phyloP scores from a whole-genome alignment of 2,113 vertebrate genomes.

The Vulpes lagopus region DNA sequence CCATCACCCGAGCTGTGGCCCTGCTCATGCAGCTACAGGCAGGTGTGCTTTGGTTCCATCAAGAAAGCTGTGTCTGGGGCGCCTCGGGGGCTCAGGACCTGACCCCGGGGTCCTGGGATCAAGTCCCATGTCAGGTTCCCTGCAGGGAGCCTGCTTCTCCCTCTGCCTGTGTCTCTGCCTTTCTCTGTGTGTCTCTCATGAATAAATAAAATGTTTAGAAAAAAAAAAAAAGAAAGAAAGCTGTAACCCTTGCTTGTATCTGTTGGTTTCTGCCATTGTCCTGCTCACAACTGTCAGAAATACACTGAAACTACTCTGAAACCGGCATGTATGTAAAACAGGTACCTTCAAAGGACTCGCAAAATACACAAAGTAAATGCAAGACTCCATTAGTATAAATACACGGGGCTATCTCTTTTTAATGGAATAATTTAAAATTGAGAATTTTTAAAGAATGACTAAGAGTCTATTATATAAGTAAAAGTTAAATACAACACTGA shows the following conservation, averaged over 20 bases:
- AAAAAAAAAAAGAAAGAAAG: not conserved
- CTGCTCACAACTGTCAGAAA: not conserved
- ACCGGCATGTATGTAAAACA: not conserved
- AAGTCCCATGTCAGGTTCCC: no score
- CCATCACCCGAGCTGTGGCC: no score
- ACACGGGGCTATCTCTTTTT: not conserved
- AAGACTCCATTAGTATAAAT: not conserved
- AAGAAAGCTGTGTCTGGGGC: no score
- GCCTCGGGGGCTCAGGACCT: no score
- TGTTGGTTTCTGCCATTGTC: not conserved
- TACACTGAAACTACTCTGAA: not conserved
- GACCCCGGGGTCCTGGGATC: no score
- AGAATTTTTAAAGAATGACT: conserved; percentile 54
- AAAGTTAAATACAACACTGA: conserved; percentile 12
- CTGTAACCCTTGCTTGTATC: not conserved
- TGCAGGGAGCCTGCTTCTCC: no score
- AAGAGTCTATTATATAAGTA: conserved; percentile 30
- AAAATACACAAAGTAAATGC: not conserved
- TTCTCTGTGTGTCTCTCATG: no score
- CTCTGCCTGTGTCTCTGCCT: no score
- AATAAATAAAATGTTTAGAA: no score
- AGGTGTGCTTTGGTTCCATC: no score
- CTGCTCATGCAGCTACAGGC: not conserved
- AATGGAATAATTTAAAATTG: conserved; percentile 26
- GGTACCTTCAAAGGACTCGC: not conserved